Evolutionary conservation across 2,888 invertebrate genomes (phyloP), one percentile per base, ranked within the genome.

Genomic region (Campoplex nolae): DNA sequence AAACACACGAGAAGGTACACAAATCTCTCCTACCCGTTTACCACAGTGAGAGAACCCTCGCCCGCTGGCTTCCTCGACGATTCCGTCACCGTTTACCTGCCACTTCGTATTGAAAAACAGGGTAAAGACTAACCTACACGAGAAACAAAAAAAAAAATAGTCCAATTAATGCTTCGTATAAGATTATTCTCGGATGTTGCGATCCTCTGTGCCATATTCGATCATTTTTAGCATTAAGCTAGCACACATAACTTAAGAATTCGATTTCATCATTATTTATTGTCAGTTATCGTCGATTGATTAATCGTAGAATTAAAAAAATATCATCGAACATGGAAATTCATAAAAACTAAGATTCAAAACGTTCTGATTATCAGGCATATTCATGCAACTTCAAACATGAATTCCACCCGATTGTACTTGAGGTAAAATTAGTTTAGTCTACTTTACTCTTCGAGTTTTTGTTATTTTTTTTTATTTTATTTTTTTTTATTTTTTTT

Each of bases 21-120:
- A 70, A 80, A 83, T 87, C 83, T 90, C 92, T 92, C 92, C 92
- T 93, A 91, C 92, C 91, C 88, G 90, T 75, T 84, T 78, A 75
- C 74, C 70, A 28, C 56, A 42, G 78, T 78, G 80, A 84, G 79
- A 85, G 84, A 81, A 82, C 83, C 84, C 82, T 74, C 87, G 87
- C 89, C 91, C 90, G 90, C 90, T 91, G 89, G 90, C 79, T 88
- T 87, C 62, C 82, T 77, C 83, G 32, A 18, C 58, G 56, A 65
- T 80, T 84, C 76, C 74, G 77, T 74, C 62, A 81, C 58, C 68
- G 54, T 54, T n/a, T 45, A 81, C 75, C 75, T 35, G 48, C 38
- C 74, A 75, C 74, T 54, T 75, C 35, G 7, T 75, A 23, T 13
- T 38, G 23, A 42, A 70, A 58, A 58, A 68, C 11, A 4, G 48